These are phyloP conservation scores for Pica pica DNA, from an alignment of 2,113 vertebrate genomes.

Conservation along the genomic window DNA sequence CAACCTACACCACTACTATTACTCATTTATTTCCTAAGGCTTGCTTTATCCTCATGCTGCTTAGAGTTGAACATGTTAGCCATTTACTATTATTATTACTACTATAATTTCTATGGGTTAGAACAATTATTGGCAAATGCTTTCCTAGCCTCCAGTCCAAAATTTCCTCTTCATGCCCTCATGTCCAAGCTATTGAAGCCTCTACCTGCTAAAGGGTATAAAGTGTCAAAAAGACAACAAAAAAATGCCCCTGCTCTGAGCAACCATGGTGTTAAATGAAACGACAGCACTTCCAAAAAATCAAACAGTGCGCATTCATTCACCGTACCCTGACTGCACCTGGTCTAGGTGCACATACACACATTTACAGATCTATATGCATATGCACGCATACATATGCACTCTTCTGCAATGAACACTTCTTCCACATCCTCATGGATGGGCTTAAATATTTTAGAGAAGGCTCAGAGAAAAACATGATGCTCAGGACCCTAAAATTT, in stretches of 20 bases:
- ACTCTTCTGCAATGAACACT: background rate
- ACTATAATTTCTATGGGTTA: background rate
- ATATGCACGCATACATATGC: accelerated
- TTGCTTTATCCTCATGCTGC: background rate
- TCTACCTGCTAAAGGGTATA: background rate
- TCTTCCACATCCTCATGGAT: background rate
- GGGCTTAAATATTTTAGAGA: background rate
- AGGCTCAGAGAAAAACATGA: background rate
- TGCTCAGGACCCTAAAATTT: background rate
- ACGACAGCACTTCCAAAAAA: background rate
- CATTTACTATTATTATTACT: background rate
- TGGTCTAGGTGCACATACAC: background rate
- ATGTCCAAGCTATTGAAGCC: background rate
- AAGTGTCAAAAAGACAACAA: background rate
- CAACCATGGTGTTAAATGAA: background rate
- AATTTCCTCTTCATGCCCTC: background rate
- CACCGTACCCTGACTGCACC: background rate
- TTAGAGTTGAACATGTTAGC: background rate
- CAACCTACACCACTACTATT: background rate
- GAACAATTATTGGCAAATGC: background rate
- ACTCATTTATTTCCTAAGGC: background rate
- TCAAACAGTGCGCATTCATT: background rate
- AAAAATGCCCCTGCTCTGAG: background rate
- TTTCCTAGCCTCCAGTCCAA: background rate
- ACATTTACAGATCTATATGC: background rate